These are phyloP conservation scores for Automeris io DNA, from an alignment of 2,888 invertebrate genomes.

Conservation along the genomic window DNA sequence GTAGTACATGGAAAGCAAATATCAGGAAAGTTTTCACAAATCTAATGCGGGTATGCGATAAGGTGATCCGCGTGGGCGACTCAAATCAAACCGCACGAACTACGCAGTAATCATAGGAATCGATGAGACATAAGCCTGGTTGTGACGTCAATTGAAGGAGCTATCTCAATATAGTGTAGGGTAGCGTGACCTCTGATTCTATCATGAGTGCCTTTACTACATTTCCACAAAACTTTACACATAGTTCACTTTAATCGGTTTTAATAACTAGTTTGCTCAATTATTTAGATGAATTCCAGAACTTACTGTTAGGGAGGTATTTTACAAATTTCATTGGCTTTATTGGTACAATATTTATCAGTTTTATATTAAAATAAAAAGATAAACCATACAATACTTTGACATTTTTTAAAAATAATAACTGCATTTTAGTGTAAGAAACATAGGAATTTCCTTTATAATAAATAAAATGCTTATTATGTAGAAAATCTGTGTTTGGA, in stretches of 20 bases:
- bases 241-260: neutral
- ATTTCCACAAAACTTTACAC: neutral
- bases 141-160: conserved; percentile 1
- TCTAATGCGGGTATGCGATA: neutral
- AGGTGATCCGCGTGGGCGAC: neutral
- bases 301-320: no score
- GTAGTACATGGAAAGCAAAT: no score
- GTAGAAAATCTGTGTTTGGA: no score
- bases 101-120: neutral
- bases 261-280: neutral
- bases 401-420: no score
- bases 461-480: no score
- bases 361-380: no score
- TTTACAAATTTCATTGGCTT: no score
- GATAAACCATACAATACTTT: no score
- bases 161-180: neutral
- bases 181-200: neutral
- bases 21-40: no score
- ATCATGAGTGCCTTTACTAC: neutral
- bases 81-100: neutral
- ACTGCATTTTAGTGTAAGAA: no score
- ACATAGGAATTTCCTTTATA: no score
- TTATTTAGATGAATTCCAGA: neutral
- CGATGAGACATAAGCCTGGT: neutral
- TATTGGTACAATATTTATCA: no score